These are phyloP conservation scores for Telmatherina bonti DNA, from an alignment of 2,797 vertebrate species.

Conservation along the genomic window DNA sequence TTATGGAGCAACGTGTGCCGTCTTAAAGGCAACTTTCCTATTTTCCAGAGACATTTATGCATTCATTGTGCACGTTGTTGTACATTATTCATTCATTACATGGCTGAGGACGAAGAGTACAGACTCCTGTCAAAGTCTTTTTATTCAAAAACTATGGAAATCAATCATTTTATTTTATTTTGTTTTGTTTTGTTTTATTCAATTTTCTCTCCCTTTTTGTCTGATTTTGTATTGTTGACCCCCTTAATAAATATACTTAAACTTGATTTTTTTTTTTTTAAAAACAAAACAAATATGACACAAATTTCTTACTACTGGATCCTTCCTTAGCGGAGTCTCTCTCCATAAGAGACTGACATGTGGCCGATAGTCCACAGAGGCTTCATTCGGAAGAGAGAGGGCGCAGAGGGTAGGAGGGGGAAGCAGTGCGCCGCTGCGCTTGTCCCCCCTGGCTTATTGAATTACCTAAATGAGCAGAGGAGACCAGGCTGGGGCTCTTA, in stretches of 20 bases:
- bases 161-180: background rate
- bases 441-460: slow-evolving; percentile 82
- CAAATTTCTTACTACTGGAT: slow-evolving; percentile 19
- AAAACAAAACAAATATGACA: background rate
- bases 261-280: background rate
- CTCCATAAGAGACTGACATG: slow-evolving; percentile 64
- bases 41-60: background rate
- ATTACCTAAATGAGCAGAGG: slow-evolving; percentile 85
- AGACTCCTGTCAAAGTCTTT: too few species aligned
- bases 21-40: background rate
- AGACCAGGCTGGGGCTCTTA: slow-evolving; percentile 78
- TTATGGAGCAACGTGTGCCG: background rate
- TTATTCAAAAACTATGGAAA: too few species aligned
- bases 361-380: slow-evolving; percentile 75
- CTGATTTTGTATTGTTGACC: background rate
- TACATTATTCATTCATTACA: background rate
- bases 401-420: slow-evolving; percentile 74
- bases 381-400: slow-evolving; percentile 71
- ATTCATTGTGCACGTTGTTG: background rate
- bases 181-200: background rate
- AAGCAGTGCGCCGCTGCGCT: slow-evolving; percentile 67
- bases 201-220: background rate
- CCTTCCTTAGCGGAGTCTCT: slow-evolving; percentile 40
- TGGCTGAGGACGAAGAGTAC: background rate
- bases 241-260: background rate